A percentile compares a stretch with the other conserved stretches of the same genome.
These are phyloP conservation scores for Hystrix brachyura DNA, from an alignment of 2,113 vertebrate species.

Conservation along the genomic window DNA sequence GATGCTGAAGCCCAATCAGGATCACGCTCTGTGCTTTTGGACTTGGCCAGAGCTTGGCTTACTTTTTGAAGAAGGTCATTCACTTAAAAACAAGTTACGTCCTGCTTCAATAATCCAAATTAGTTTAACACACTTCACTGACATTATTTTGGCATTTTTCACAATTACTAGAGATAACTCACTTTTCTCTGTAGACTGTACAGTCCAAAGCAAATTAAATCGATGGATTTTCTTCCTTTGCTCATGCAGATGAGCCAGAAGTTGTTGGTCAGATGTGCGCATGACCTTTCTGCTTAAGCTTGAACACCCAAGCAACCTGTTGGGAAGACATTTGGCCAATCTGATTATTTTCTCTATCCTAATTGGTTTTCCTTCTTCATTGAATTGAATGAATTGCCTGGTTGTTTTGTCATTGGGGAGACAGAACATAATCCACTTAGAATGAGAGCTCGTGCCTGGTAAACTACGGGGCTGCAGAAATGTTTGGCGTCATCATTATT, in stretches of 20 bases:
- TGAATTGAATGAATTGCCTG: conserved; percentile 71
- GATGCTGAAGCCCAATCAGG: not conserved
- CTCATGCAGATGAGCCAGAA: conserved; percentile 48
- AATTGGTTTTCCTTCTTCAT: conserved; percentile 75
- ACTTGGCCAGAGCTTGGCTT: not conserved
- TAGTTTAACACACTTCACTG: conserved; percentile 73
- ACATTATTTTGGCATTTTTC: conserved; percentile 71
- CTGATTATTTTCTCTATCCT: conserved; percentile 73
- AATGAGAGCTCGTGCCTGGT: not conserved
- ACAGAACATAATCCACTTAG: conserved; percentile 48
- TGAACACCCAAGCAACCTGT: conserved; percentile 51
- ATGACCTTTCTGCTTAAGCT: conserved; percentile 63
- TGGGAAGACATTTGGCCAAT: conserved; percentile 65
- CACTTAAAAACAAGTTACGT: conserved; percentile 51
- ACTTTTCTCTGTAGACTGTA: conserved; percentile 62
- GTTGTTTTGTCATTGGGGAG: conserved; percentile 42
- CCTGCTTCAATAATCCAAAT: conserved; percentile 71
- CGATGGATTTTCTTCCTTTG: not conserved
- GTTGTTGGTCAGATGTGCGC: not conserved
- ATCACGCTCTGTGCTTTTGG: not conserved
- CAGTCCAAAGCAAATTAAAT: conserved; percentile 72
- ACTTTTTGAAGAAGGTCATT: conserved; percentile 51
- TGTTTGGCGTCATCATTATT: not conserved
- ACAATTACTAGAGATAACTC: conserved; percentile 73
- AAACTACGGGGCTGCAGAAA: not conserved